phyloP scores from a whole-genome alignment of 2,888 invertebrate species.

The Dilophus febrilis region DNA sequence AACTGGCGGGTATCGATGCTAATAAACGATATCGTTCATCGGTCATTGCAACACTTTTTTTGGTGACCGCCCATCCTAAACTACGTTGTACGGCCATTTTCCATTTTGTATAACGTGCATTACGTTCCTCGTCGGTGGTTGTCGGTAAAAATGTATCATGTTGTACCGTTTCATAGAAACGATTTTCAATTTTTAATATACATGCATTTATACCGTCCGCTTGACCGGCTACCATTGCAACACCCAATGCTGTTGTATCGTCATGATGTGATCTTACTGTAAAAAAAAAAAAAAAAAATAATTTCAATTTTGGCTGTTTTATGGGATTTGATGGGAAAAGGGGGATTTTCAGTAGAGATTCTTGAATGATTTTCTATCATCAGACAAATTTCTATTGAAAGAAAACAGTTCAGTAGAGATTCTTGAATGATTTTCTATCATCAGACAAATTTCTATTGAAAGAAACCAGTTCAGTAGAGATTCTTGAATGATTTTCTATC shows the following conservation, averaged over 20 bases:
- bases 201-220: slow-evolving; percentile 58
- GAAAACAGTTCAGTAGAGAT: too few species aligned
- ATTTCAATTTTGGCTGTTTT: neutral
- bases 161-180: slow-evolving; percentile 28
- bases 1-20: slow-evolving; percentile 60
- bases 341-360: too few species aligned
- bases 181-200: slow-evolving; percentile 42
- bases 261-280: slow-evolving; percentile 62
- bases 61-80: slow-evolving; percentile 69
- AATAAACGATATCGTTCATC: slow-evolving; percentile 63
- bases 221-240: slow-evolving; percentile 77
- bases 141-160: slow-evolving; percentile 66
- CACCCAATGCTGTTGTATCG: slow-evolving; percentile 87
- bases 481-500: too few species aligned
- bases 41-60: slow-evolving; percentile 61
- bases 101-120: slow-evolving; percentile 76
- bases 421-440: too few species aligned
- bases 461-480: too few species aligned
- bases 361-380: too few species aligned
- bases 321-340: too few species aligned
- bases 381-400: too few species aligned
- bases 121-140: slow-evolving; percentile 63
- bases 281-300: slow-evolving; percentile 6
- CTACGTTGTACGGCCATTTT: slow-evolving; percentile 87
- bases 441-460: too few species aligned